Evolutionary conservation across 2,113 vertebrate species (phyloP), one percentile per base, ranked within the genome.

Genomic region (Rhipidura dahli): DNA sequence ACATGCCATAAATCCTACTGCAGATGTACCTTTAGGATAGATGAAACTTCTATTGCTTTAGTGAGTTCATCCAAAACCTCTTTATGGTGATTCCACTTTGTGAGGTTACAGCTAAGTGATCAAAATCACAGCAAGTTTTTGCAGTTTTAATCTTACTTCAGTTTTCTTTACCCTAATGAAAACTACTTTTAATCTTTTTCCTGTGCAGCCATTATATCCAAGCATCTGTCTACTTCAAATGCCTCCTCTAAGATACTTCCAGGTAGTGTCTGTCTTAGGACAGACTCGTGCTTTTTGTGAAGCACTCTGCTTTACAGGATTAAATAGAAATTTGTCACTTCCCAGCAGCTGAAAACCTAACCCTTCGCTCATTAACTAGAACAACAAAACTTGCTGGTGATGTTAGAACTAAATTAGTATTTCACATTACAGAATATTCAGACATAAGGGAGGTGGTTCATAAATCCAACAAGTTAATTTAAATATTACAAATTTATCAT

Each of bases 61-160:
- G 33, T 82, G 89, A 96, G 88, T 60, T 96, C 85, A 54, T 95
- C 30, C 66, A 73, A 70, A 83, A 66, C 82, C 56, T 96, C 89
- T 88, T 77, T 66, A 65, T 65, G 40, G 30, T 22, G 35, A 93
- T 91, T 79, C 37, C 26, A 1, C 35, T 91, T 97, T 96, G 63
- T 4, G 28, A 91, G 84, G 54, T 49, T 71, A 88, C 40, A 87
- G 76, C 61, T 61, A 87, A 91, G 75, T 91, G 71, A 93, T 56
- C 53, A 80, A 69, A 50, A 88, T 82, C 56, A 84, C 65, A 89
- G 92, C 26, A 42, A 50, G 40, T 10, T 94, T 85, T 51, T 87
- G 51, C 68, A 59, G 26, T 37, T 94, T 68, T 44, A 79, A 40
- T 83, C 65, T 73, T 50, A 20, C 9, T 76, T 44, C 57, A 75